These are phyloP conservation scores for Perizoma flavofasciatum DNA, from an alignment of 2,888 invertebrate species.

Conservation along the genomic window DNA sequence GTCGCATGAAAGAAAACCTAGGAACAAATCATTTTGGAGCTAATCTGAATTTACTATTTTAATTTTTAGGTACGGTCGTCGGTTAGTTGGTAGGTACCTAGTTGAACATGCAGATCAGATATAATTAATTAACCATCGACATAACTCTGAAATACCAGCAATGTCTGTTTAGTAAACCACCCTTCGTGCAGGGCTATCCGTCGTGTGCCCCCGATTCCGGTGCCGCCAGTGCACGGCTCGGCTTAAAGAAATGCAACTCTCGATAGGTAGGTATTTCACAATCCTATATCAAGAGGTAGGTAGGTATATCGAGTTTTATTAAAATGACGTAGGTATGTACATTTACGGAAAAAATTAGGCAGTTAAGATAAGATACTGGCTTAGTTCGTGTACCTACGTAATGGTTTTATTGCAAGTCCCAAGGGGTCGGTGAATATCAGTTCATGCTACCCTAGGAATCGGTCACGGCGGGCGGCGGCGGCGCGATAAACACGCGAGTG, in stretches of 20 bases:
- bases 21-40: no score
- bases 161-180: no score
- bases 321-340: background rate
- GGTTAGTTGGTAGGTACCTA: no score
- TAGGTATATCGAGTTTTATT: background rate
- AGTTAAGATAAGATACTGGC: no score
- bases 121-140: no score
- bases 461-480: no score
- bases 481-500: slow-evolving; percentile 17
- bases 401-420: slow-evolving; percentile 21
- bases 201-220: slow-evolving; percentile 3
- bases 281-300: background rate
- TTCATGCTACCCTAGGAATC: slow-evolving; percentile 10
- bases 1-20: no score
- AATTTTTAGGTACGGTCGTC: no score
- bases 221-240: slow-evolving; percentile 7
- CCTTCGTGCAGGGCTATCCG: background rate
- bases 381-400: background rate
- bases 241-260: background rate
- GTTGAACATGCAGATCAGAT: no score
- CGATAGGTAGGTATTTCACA: background rate
- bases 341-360: background rate
- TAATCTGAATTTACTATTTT: no score
- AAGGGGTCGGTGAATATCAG: slow-evolving; percentile 15
- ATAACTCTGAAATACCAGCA: no score